Evolutionary conservation across 2,113 vertebrate genomes (phyloP).

Genomic region (Bungarus multicinctus): DNA sequence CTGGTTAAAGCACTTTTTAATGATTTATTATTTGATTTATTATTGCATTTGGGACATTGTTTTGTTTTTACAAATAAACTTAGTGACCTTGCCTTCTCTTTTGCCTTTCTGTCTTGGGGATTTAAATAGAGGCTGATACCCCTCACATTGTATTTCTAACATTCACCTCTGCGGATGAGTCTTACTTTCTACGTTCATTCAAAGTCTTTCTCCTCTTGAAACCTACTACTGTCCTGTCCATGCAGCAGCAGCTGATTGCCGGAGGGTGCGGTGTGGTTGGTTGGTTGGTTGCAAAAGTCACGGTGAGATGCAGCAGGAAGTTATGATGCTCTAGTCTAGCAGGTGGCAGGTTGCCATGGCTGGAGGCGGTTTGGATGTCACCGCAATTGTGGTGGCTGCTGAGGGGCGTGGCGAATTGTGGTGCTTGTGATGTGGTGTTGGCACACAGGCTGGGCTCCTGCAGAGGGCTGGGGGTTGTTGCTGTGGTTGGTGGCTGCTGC

Average conservation of each 20-base stretch:
- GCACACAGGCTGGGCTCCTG: background rate
- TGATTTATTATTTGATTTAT: background rate
- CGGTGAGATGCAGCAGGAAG: slow-evolving; percentile 1
- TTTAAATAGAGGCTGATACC: background rate
- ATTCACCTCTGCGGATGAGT: background rate
- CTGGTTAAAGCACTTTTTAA: slow-evolving; percentile 7
- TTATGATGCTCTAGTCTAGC: slow-evolving; percentile 6
- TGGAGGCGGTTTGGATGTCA: slow-evolving; percentile 14
- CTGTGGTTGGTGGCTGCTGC: background rate
- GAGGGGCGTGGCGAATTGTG: slow-evolving; percentile 13
- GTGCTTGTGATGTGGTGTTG: background rate
- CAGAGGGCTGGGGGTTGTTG: background rate
- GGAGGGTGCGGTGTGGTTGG: background rate
- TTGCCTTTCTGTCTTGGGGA: background rate
- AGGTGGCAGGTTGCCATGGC: slow-evolving; percentile 24
- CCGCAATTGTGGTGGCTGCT: slow-evolving; percentile 14
- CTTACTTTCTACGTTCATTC: background rate
- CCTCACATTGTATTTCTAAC: background rate
- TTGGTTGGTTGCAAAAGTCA: background rate
- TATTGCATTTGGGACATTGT: background rate
- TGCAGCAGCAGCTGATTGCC: background rate
- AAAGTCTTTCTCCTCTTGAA: background rate
- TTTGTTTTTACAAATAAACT: background rate
- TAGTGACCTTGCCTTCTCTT: background rate
- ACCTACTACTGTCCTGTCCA: background rate